phyloP scores from a whole-genome alignment of 2,113 vertebrate genomes.

The Equus quagga region DNA sequence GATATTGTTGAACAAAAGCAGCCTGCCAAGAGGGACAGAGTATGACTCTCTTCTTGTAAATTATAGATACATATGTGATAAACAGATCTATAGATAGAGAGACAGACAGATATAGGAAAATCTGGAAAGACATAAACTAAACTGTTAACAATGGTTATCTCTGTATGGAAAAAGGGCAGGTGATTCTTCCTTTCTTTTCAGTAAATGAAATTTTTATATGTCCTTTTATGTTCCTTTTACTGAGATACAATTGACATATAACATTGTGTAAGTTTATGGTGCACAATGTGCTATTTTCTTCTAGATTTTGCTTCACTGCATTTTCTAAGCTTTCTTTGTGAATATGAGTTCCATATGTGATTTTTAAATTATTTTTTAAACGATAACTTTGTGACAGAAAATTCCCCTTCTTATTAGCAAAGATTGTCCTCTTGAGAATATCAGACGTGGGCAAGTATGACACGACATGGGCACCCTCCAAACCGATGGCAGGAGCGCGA shows the following conservation, averaged over 20 bases:
- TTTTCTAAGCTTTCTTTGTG: background rate
- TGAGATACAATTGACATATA: no score
- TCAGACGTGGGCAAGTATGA: fast-evolving
- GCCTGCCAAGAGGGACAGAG: background rate
- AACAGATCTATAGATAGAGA: background rate
- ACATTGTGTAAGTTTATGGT: background rate
- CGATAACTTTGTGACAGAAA: background rate
- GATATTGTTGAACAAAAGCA: background rate
- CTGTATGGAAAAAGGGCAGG: background rate
- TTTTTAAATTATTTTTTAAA: background rate
- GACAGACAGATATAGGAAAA: background rate
- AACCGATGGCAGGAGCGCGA: fast-evolving
- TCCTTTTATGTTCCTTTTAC: background rate
- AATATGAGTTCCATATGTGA: background rate
- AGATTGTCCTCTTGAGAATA: background rate
- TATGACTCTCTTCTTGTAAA: background rate
- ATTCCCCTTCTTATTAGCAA: background rate
- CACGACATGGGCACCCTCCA: fast-evolving
- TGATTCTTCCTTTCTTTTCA: background rate
- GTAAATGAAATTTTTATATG: background rate
- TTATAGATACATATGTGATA: no score
- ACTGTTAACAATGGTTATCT: background rate
- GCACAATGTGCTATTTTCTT: no score
- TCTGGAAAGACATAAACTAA: background rate
- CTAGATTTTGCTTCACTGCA: background rate